Percentiles rank a stretch among this genome's conserved stretches.
phyloP scores from a whole-genome alignment of 2,113 vertebrate species.

The Melospiza melodia region DNA sequence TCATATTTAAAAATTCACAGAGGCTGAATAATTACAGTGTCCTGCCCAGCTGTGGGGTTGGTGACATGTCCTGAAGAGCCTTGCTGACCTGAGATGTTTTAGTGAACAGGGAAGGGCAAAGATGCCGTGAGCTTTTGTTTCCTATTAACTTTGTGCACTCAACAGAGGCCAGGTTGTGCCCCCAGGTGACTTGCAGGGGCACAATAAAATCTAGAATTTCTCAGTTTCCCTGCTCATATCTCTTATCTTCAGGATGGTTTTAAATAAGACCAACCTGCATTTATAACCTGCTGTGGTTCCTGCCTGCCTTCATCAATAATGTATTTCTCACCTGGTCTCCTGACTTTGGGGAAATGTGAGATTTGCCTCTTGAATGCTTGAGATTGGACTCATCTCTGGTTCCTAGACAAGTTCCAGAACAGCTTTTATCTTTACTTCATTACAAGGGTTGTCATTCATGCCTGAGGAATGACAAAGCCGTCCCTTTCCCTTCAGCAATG shows the following conservation, averaged over 20 bases:
- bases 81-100: constrained; percentile 29
- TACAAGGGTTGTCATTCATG: constrained; percentile 23
- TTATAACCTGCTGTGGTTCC: not conserved
- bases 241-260: not conserved
- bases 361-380: not conserved
- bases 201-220: not conserved
- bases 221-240: not conserved
- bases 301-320: not conserved
- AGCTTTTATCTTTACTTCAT: constrained; percentile 18
- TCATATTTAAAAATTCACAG: constrained; percentile 62
- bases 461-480: not conserved
- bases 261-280: not conserved
- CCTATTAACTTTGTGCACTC: constrained; percentile 4
- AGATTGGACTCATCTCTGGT: not conserved
- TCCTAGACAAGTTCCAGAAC: not conserved
- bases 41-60: not conserved
- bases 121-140: not conserved
- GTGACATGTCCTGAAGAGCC: not conserved
- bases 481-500: not conserved
- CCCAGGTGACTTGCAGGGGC: not conserved
- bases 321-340: not conserved
- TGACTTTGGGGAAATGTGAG: not conserved
- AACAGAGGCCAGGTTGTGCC: not conserved
- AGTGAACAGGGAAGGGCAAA: not conserved
- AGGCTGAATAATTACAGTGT: constrained; percentile 66